Evolutionary conservation across 1,140 invertebrate species (phyloP), one percentile per base, ranked within the genome.

Genomic region (Drosophila pachea): DNA sequence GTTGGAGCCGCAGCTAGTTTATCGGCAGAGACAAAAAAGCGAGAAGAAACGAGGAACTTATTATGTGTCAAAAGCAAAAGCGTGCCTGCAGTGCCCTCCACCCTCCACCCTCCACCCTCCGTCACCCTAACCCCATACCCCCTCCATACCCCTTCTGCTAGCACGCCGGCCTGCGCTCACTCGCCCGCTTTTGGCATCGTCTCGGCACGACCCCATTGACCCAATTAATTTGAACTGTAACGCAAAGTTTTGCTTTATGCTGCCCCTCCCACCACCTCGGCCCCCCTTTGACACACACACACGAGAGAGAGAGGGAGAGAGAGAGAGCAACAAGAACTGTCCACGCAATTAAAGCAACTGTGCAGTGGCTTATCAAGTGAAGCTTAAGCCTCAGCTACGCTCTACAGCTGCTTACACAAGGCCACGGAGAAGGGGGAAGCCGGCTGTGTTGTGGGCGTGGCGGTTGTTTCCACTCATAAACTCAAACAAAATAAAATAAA

Each of bases 401-500:
- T 61, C 14, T 14, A 7, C 7, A 54, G 31, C 11, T 36, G 35
- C 9, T 40, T 33, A 36, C 32, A 45, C n/a, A 6, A 12, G 12
- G 40, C 14, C 12, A n/a, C n/a, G 11, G 2, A 1, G 38, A 11
- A 4, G 38, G 12, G 8, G 11, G 4, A n/a, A 2, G 40, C 1
- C n/a, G n/a, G 4, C n/a, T 4, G 40, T 14, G 40, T n/a, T 12
- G 12, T 43, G 40, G 40, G n/a, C 6, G 35, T 43, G 40, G 40
- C n/a, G 6, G 12, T 14, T 43, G 40, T 43, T 43, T 68, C 29
- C 64, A 68, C 22, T 64, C 69, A 73, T 72, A 79, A 84, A 86
- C 69, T 81, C 61, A 77, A 81, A 84, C 75, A 84, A 83, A 81
- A 82, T 84, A 68, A 83, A 84, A 84, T 78, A 63, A 84, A 76